Conservation (phyloP, 2,113 vertebrate genomes). For the Acrocephalus kingi region DNA sequence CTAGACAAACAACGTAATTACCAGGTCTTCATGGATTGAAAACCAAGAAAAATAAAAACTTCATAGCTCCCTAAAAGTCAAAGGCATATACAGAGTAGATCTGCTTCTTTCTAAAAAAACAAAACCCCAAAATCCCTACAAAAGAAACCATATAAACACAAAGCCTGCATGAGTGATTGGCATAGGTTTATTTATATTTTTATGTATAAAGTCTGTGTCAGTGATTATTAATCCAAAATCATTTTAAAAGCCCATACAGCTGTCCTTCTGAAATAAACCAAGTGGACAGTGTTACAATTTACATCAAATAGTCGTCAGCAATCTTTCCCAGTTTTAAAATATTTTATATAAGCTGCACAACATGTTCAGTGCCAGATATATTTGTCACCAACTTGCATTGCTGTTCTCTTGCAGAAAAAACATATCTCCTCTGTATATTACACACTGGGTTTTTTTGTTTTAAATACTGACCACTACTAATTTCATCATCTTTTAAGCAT, state of each 20-base stretch:
- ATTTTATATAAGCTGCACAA: conserved; percentile 47
- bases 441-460: not conserved
- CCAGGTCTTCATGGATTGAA: not conserved
- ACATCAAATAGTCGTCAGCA: not conserved
- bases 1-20: not conserved
- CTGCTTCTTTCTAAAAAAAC: not conserved
- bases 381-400: conserved; percentile 53
- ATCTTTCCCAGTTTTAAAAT: not conserved
- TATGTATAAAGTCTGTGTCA: not conserved
- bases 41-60: conserved; percentile 14
- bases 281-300: not conserved
- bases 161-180: not conserved
- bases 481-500: not conserved
- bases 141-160: not conserved
- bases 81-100: not conserved
- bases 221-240: not conserved
- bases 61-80: not conserved
- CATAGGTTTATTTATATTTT: not conserved
- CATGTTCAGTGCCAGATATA: conserved; percentile 26
- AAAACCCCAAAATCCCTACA: not conserved
- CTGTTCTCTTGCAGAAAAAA: conserved; percentile 20
- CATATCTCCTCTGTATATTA: not conserved
- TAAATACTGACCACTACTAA: conserved; percentile 8
- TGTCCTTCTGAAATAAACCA: not conserved
- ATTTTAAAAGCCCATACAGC: not conserved